Base-by-base conservation (phyloP, 2,113 vertebrate genomes). In the Platycercus adscitus region DNA sequence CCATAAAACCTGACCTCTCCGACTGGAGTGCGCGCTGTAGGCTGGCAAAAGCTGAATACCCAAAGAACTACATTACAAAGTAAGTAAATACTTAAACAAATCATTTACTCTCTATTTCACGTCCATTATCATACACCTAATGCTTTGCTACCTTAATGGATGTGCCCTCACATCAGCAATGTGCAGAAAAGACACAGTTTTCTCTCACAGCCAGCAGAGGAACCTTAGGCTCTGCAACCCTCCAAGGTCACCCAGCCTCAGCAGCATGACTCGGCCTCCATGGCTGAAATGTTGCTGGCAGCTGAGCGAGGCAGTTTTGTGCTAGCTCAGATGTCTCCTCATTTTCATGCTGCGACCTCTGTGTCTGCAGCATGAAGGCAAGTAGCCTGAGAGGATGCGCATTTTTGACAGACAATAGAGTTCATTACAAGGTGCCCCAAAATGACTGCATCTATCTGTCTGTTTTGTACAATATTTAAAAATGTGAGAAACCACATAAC, bases 221-320 rank as follows among this genome's bases (percentile, higher is more conserved):
- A 71, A 6, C 21, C 37, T n/a, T 23, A 23, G 35, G 5, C 15
- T 66, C 29, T 66, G 78, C 81, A 82, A 35, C 46, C 21, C 65
- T 24, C 11, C 0, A 5, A 25, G 61, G 61, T 37, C 2, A 1
- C 17, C 29, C 0, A 1, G 13, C 8, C 35, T 61, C 31, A 53
- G 49, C 21, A 31, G 14, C 1, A 1, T 2, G 28, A 8, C 35
- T 9, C 11, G 9, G 19, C 2, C 46, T 33, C 17, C 0, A 1
- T 0, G 3, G 14, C 35, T 70, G 63, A 47, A 33, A 64, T 50
- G 19, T 14, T 0, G 0, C 73, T 63, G 76, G 35, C 8, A 68
- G 64, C 68, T 25, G 68, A 83, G n/a, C 0, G 4, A 71, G 29
- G 33, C 8, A 31, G 37, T 21, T 94, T 44, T 47, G 20, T 17